These are phyloP conservation scores for Helogale parvula DNA, from an alignment of 2,113 vertebrate species.

Conservation along the genomic window DNA sequence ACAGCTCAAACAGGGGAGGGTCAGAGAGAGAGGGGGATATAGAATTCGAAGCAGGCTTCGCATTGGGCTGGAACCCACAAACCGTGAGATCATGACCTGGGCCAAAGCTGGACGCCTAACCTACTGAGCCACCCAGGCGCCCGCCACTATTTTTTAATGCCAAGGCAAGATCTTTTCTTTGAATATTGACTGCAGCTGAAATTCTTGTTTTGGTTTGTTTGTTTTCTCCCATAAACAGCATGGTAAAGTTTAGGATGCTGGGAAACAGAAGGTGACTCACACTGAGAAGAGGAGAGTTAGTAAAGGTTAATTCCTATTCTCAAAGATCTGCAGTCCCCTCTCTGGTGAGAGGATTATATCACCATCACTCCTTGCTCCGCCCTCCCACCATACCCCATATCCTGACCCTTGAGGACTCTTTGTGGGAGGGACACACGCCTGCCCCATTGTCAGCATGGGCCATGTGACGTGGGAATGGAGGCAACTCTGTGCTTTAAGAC, in stretches of 20 bases:
- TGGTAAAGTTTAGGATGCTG: neutral
- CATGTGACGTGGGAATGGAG: neutral
- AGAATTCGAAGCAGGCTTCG: too few species aligned
- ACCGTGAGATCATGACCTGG: too few species aligned
- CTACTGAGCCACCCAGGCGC: too few species aligned
- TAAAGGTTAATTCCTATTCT: neutral
- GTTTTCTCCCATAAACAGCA: neutral
- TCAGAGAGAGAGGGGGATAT: too few species aligned
- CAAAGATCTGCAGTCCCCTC: neutral
- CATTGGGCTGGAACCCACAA: too few species aligned
- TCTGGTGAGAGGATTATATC: neutral
- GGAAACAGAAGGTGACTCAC: neutral
- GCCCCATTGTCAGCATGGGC: neutral
- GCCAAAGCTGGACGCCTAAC: too few species aligned
- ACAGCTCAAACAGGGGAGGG: too few species aligned
- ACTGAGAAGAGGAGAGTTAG: neutral
- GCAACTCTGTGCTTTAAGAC: neutral
- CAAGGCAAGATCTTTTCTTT: neutral
- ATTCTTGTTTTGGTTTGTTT: neutral
- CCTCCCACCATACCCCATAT: neutral
- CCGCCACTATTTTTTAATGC: neutral
- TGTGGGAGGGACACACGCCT: too few species aligned
- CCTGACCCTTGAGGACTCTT: neutral
- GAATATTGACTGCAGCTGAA: neutral
- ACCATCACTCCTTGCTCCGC: fast-evolving